A percentile compares a stretch with the other conserved stretches of the same genome.
Evolutionary conservation across 2,797 vertebrate species (phyloP).

Genomic region (Hylomyscus alleni): DNA sequence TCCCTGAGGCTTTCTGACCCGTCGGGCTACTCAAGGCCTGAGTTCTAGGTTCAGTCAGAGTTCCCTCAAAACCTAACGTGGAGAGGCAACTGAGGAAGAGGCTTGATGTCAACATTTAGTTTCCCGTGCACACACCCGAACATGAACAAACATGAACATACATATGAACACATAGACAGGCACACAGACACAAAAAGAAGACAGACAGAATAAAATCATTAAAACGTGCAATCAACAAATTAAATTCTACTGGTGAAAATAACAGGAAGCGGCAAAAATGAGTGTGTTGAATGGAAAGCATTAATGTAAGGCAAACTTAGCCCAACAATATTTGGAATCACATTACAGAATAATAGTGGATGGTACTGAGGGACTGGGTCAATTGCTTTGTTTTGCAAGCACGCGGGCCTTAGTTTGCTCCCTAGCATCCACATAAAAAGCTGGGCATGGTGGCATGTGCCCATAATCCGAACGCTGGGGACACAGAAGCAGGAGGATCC

Average conservation of each 20-base stretch:
- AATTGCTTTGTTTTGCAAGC: background rate
- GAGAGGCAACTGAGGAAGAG: background rate
- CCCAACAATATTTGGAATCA: background rate
- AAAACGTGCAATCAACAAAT: background rate
- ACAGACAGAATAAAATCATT: conserved; percentile 42
- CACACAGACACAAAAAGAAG: background rate
- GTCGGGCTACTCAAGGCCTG: background rate
- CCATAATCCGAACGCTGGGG: background rate
- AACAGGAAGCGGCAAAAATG: background rate
- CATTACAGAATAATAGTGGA: background rate
- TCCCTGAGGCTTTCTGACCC: background rate
- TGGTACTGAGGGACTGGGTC: background rate
- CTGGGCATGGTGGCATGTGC: background rate
- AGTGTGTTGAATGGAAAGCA: background rate
- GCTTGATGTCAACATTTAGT: too few relatives aligned
- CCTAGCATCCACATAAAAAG: background rate
- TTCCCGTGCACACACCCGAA: background rate
- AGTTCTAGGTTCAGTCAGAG: background rate
- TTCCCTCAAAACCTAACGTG: background rate
- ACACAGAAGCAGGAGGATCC: background rate
- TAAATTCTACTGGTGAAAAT: conserved; percentile 1
- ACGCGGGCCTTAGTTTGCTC: background rate
- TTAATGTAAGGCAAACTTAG: background rate
- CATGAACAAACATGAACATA: background rate
- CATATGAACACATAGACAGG: background rate